Base-by-base conservation (phyloP, 2,888 invertebrate species). In the Stenurella melanura region DNA sequence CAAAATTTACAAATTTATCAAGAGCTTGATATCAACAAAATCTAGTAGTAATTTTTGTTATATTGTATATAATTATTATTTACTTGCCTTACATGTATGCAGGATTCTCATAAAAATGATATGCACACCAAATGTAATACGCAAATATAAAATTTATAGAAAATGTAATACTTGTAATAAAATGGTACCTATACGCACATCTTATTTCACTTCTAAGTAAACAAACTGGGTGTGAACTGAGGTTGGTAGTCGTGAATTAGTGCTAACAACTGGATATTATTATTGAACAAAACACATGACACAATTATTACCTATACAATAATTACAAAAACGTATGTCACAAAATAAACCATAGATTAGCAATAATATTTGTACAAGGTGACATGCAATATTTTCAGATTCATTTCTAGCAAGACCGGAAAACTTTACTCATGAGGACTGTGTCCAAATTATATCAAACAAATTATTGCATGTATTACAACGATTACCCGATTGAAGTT, bases 91-190 rank as follows among this genome's bases (percentile, higher is more conserved):
- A 21, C 1, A 19, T 21, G 0, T 61, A 61, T 61, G 30, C 34
- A 61, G 61, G 61, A 61, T 9, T 2, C 26, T n/a, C 61, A 61
- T 61, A 61, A 61, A 61, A 21, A 9, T 61, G 34, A 4, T n/a
- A 61, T 61, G 30, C n/a, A n/a, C 61, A 9, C 11, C 61, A 61
- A 12, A 30, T 61, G 34, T 30, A n/a, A 2, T 19, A 57, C 11
- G 15, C 42, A 42, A 3, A 42, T 42, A 42, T 42, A 42, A 42
- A 42, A 42, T 42, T 42, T 42, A 42, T 15, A 50, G 12, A 42
- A n/a, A n/a, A 50, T n/a, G 15, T 7, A 50, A 26, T 26, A 26
- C 21, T 26, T 26, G 21, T 50, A 7, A 50, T 15, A 15, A 42
- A 42, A 50, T 50, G 9, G 50, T 50, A n/a, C n/a, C n/a, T n/a